These are phyloP conservation scores for Odontocolon sp. DNA, from an alignment of 2,888 invertebrate genomes.

Conservation along the genomic window DNA sequence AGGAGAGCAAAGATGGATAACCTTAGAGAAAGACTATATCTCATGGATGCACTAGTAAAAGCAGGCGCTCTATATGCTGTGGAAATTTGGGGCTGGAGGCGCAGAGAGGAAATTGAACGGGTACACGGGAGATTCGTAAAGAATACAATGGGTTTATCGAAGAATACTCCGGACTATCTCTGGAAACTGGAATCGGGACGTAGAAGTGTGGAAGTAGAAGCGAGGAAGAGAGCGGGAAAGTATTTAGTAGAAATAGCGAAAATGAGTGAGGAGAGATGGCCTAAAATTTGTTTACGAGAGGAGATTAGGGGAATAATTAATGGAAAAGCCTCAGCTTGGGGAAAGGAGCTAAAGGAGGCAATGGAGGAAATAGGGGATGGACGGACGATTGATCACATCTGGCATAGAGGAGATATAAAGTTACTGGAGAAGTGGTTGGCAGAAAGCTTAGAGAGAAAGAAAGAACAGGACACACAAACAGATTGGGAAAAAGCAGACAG, in stretches of 20 bases:
- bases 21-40: not conserved
- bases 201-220: not conserved
- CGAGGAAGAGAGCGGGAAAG: not conserved
- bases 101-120: not conserved
- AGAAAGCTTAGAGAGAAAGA: not conserved
- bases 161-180: slow-evolving; percentile 1
- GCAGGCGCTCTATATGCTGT: not conserved
- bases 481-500: slow-evolving; percentile 1
- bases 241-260: not conserved
- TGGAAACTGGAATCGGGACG: slow-evolving; percentile 8
- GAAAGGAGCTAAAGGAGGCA: not conserved
- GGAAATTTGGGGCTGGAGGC: not conserved
- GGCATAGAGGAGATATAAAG: not conserved
- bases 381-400: not conserved
- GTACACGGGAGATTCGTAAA: too few relatives aligned
- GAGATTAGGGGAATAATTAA: slow-evolving; percentile 9
- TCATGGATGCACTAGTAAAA: not conserved
- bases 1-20: not conserved
- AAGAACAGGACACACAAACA: not conserved
- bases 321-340: not conserved
- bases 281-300: slow-evolving; percentile 8
- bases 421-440: not conserved
- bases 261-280: slow-evolving; percentile 13
- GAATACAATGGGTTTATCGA: slow-evolving; percentile 11
- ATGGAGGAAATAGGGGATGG: slow-evolving; percentile 11